phyloP scores from a whole-genome alignment of 2,113 vertebrate species.

The Rhinoderma darwinii region DNA sequence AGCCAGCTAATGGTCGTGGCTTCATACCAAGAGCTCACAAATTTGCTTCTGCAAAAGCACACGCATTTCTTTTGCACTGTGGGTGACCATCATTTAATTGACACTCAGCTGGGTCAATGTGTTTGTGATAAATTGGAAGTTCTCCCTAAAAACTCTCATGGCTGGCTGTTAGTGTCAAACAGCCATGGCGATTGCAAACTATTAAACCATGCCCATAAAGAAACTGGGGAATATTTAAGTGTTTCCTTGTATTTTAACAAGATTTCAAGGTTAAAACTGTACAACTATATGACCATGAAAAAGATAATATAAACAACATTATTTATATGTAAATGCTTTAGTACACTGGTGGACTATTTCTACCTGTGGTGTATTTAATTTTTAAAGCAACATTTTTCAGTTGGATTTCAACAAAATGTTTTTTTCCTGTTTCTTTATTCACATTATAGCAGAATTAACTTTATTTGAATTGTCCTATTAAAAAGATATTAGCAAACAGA shows the following conservation, averaged over 20 bases:
- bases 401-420: neutral
- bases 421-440: neutral
- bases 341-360: neutral
- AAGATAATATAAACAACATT: neutral
- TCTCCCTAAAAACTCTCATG: constrained; percentile 32
- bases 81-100: constrained; percentile 55
- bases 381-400: neutral
- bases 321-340: constrained; percentile 34
- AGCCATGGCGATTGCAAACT: constrained; percentile 13
- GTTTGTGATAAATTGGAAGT: constrained; percentile 56
- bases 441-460: neutral
- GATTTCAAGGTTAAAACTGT: constrained; percentile 44
- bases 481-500: neutral
- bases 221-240: constrained; percentile 8
- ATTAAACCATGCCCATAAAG: constrained; percentile 22
- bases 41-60: constrained; percentile 59
- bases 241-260: constrained; percentile 32
- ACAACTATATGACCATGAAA: neutral
- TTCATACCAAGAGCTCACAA: constrained; percentile 59
- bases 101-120: constrained; percentile 38
- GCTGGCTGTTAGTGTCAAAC: constrained; percentile 56
- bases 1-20: constrained; percentile 53
- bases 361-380: constrained; percentile 1
- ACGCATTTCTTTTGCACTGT: constrained; percentile 28
- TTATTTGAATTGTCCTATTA: neutral